Evolutionary conservation across 1,140 invertebrate species (phyloP), one percentile per base, ranked within the genome.

Genomic region (Phocides pigmalion): DNA sequence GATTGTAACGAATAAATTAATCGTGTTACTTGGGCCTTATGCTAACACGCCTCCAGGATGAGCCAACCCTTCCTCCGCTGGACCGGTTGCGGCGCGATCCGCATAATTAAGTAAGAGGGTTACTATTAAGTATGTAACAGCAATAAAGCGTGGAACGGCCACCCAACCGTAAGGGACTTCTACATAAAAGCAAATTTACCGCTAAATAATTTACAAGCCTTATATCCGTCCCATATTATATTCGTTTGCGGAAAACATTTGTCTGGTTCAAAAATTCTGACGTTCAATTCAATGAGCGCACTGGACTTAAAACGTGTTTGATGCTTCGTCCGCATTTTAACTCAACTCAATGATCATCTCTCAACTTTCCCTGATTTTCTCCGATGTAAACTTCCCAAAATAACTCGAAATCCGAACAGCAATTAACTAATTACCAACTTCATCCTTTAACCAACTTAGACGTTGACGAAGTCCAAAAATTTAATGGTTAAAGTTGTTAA

Each of bases 61-160:
- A 65, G 58, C 63, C 42, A 73, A 71, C 74, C 84, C 73, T 76
- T 80, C 51, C 51, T 58, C 62, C 56, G 68, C 68, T 63, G 70
- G 20, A 63, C 69, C 64, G 74, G 65, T 63, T 78, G 74, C 68
- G 70, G 76, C 63, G 67, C 76, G 76, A 80, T 77, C 70, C 84
- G 84, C 82, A 89, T 89, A 89, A 89, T 89, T 87, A 89, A 88
- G 73, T 83, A 88, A 85, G 74, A 80, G 84, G 84, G 82, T 85
- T 84, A 84, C 74, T 81, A 87, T 84, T 85, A 85, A 87, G 82
- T 85, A 85, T 87, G 86, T 85, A 85, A 81, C 71, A 82, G 82
- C 74, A 87, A 87, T 84, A 84, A 82, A 81, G 72, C 74, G 68
- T 53, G 64, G 66, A 75, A 67, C 66, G 41, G 54, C 72, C 66